These are phyloP conservation scores for Campylomormyrus numenius DNA, from an alignment of 2,113 vertebrate genomes.

Conservation along the genomic window DNA sequence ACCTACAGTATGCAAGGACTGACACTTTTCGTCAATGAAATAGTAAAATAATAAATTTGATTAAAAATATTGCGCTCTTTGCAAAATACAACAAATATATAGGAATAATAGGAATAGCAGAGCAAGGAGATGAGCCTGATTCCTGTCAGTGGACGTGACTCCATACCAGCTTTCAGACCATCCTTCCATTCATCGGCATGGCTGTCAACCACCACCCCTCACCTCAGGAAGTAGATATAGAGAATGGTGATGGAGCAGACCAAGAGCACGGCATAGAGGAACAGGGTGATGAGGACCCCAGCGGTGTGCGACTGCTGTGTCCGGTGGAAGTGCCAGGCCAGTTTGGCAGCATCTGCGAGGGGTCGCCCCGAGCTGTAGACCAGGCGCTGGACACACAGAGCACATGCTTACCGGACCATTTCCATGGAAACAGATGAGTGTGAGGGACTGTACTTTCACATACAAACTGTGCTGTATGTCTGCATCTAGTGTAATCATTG, in stretches of 20 bases:
- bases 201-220: slow-evolving; percentile 23
- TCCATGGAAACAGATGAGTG: not conserved
- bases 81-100: not conserved
- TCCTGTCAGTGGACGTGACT: not conserved
- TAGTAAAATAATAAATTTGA: slow-evolving; percentile 7
- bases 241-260: slow-evolving; percentile 69
- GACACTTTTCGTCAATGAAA: not conserved
- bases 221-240: slow-evolving; percentile 81
- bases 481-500: not conserved
- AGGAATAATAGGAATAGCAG: not conserved
- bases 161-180: not conserved
- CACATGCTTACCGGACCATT: not conserved
- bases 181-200: not conserved
- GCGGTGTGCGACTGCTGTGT: slow-evolving; percentile 63
- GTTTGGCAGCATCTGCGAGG: slow-evolving; percentile 79
- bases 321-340: slow-evolving; percentile 80
- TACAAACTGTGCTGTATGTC: not conserved
- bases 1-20: slow-evolving; percentile 43
- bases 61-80: not conserved
- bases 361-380: slow-evolving; percentile 63
- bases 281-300: slow-evolving; percentile 69
- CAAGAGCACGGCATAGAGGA: slow-evolving; percentile 69
- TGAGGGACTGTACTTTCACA: not conserved
- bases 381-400: slow-evolving; percentile 57
- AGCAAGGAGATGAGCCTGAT: not conserved